A percentile compares a stretch with the other conserved stretches of the same genome.
Evolutionary conservation across 2,888 invertebrate species (phyloP).

Genomic region (Oxystoma pomonae): DNA sequence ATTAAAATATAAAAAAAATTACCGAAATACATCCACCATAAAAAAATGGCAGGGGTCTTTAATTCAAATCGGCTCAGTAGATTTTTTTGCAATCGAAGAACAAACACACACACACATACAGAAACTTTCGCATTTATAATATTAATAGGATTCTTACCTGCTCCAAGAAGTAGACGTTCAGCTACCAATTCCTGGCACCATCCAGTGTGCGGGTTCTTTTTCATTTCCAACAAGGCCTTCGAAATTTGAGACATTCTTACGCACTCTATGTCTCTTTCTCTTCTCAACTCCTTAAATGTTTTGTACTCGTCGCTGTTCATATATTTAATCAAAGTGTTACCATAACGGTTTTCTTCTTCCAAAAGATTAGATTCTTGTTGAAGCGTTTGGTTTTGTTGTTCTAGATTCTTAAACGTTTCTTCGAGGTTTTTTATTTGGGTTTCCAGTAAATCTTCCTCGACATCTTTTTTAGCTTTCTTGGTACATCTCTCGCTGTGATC

Average conservation of each 20-base stretch:
- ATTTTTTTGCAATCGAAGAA: no score
- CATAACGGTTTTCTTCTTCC: neutral
- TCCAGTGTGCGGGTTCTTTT: slow-evolving; percentile 24
- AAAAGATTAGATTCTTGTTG: neutral
- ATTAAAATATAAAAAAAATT: no score
- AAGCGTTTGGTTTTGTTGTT: neutral
- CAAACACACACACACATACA: no score
- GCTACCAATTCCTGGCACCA: slow-evolving; percentile 32
- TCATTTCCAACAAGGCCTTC: slow-evolving; percentile 34
- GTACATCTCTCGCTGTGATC: no score
- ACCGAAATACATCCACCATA: no score
- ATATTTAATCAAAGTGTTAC: neutral
- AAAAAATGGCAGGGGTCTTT: no score
- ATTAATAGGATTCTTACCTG: no score
- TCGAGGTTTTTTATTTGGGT: neutral
- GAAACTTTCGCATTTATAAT: no score
- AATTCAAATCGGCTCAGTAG: no score
- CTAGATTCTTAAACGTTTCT: neutral
- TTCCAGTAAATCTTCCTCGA: neutral
- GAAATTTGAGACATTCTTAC: slow-evolving; percentile 38
- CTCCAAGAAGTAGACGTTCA: slow-evolving; percentile 37
- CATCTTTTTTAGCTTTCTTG: neutral
- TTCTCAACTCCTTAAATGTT: slow-evolving; percentile 20
- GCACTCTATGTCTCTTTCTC: slow-evolving; percentile 34
- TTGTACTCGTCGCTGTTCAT: neutral